These are phyloP conservation scores for Spilarctia lutea DNA, from an alignment of 2,888 invertebrate species.

Conservation along the genomic window DNA sequence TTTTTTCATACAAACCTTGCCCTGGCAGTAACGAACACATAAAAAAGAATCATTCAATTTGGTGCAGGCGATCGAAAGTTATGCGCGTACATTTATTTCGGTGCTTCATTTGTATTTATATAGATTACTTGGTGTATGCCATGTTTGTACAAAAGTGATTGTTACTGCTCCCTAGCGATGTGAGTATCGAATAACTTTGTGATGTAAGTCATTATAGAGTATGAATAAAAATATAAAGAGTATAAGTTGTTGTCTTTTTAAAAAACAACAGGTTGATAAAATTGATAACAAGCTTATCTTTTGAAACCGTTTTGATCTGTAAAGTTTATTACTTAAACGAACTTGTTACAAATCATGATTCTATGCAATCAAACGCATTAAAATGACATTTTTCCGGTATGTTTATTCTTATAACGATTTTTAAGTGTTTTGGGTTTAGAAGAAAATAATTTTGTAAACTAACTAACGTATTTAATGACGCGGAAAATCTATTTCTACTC, in stretches of 20 bases:
- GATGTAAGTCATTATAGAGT: too few species aligned
- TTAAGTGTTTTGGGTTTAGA: slow-evolving; percentile 8
- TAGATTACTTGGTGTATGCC: too few species aligned
- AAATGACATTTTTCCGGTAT: background rate
- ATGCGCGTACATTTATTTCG: too few species aligned
- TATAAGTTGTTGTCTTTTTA: background rate
- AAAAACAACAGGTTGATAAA: background rate
- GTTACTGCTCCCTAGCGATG: too few species aligned
- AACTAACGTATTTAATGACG: slow-evolving; percentile 35
- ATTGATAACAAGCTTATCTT: background rate
- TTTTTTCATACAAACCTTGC: too few species aligned
- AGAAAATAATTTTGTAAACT: slow-evolving; percentile 33
- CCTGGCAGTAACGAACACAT: too few species aligned
- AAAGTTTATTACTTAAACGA: background rate
- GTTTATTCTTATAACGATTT: background rate
- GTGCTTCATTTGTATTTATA: too few species aligned
- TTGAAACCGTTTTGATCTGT: background rate
- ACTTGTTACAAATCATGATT: background rate
- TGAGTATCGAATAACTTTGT: too few species aligned
- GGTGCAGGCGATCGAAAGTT: too few species aligned
- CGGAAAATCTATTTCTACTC: slow-evolving; percentile 46
- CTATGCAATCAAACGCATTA: background rate
- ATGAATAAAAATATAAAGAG: too few species aligned
- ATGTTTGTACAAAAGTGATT: too few species aligned
- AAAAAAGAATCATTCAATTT: too few species aligned